These are phyloP conservation scores for Hypomecis atomaria DNA, from an alignment of 2,888 invertebrate genomes.

Conservation along the genomic window DNA sequence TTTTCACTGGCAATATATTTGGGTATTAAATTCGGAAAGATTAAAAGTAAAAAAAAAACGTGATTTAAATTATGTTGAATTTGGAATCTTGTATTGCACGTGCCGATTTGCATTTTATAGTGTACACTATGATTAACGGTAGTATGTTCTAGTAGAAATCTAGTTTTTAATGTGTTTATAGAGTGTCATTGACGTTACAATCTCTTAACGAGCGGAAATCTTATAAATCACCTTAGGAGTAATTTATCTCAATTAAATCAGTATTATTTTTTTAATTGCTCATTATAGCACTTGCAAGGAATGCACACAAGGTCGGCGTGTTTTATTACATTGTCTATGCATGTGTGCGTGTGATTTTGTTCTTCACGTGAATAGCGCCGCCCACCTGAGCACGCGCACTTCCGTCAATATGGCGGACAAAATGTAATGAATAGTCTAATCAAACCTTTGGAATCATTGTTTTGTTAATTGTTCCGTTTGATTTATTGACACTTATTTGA, in stretches of 20 bases:
- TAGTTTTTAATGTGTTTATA: conserved; percentile 9
- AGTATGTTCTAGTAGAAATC: conserved; percentile 27
- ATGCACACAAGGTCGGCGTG: conserved; percentile 22
- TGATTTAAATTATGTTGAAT: no score
- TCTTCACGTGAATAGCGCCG: conserved; percentile 33
- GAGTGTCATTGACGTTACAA: conserved; percentile 21
- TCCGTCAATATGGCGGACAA: conserved; percentile 37
- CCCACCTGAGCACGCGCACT: conserved; percentile 34
- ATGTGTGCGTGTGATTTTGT: conserved; percentile 7
- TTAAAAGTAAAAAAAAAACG: no score
- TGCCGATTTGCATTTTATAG: conserved; percentile 22
- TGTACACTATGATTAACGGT: conserved; percentile 4
- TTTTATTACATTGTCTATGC: conserved; percentile 11
- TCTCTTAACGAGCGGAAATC: conserved; percentile 27
- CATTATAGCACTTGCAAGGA: conserved; percentile 26
- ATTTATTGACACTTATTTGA: conserved; percentile 21
- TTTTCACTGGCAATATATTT: conserved; percentile 3
- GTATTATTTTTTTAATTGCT: conserved; percentile 26
- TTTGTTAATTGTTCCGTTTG: conserved; percentile 22
- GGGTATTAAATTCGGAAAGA: no score
- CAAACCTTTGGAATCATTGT: conserved; percentile 26
- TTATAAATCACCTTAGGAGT: conserved; percentile 21
- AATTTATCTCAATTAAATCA: conserved; percentile 23
- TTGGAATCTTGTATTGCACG: conserved; percentile 3
- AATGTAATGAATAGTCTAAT: conserved; percentile 29